Base-by-base conservation (phyloP, 2,888 invertebrate species). In the Penaeus monodon region DNA sequence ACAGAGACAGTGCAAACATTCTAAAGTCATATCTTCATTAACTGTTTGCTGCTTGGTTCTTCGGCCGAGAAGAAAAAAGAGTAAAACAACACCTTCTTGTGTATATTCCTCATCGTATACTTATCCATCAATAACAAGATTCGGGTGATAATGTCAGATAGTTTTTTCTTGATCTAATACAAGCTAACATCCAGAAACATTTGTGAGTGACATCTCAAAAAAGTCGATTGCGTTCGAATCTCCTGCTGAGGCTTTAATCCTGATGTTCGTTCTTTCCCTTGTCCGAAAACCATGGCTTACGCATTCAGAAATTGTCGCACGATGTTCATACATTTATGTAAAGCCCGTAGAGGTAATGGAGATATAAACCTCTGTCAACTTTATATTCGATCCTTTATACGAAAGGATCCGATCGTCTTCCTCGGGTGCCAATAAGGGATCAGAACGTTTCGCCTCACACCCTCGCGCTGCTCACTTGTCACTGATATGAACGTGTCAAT, bases 401-500 rank as follows among this genome's bases (percentile, higher is more conserved):
- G 64, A 80, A 73, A 44, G 85, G 85, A 85, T 81, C 76, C 49
- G 81, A 85, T 85, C 85, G 85, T 80, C 85, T 85, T 85, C 81
- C 85, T 85, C 81, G 85, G 81, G 65, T 85, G 85, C 85, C 85
- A 85, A 85, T 85, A 85, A 81, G 85, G 85, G 85, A 85, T 85
- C 85, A 85, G 85, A 85, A 85, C 80, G 85, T 85, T 85, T 85
- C 85, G 80, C 80, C 79, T 81, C 81, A 63, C 80, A 77, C 66
- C 81, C 81, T 68, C 57, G 80, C 85, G 81, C 85, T 81, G 81
- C 85, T 85, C 85, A 81, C 85, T 81, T 85, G 85, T 85, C 85
- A 85, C 85, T 85, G 85, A 85, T 85, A 85, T 85, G 85, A 85
- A 85, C 85, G 85, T 85, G 85, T 85, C 85, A 85, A 85, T 85